A percentile compares a stretch with the other conserved stretches of the same genome.
phyloP scores from a whole-genome alignment of 2,797 vertebrate genomes.

The Vultur gryphus region DNA sequence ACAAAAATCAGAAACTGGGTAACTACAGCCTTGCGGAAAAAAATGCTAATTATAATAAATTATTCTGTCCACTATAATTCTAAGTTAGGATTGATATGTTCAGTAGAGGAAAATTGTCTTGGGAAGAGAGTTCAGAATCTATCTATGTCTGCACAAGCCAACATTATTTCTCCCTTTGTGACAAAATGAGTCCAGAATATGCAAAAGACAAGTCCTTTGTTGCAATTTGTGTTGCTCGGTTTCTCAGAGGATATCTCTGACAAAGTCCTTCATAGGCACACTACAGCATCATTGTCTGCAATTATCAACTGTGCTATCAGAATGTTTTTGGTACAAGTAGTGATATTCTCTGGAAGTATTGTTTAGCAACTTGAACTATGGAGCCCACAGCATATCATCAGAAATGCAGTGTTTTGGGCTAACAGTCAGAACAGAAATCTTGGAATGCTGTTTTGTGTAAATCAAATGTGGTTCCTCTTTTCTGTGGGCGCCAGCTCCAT shows the following conservation, averaged over 20 bases:
- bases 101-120: not conserved
- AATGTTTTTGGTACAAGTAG: not conserved
- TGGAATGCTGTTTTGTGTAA: not conserved
- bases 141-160: not conserved
- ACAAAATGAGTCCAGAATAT: not conserved
- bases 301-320: not conserved
- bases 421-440: not conserved
- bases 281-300: not conserved
- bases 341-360: not conserved
- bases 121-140: not conserved
- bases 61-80: not conserved
- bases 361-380: not conserved
- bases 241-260: not conserved
- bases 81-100: not conserved
- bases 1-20: not conserved
- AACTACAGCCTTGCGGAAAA: not conserved
- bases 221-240: not conserved
- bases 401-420: not conserved
- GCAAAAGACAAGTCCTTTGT: not conserved
- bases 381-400: not conserved
- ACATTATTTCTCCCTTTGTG: not conserved
- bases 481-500: not conserved
- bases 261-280: not conserved
- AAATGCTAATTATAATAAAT: not conserved
- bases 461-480: fast-evolving